Conservation (phyloP, 2,797 vertebrate genomes). For the Pelobates cultripes region DNA sequence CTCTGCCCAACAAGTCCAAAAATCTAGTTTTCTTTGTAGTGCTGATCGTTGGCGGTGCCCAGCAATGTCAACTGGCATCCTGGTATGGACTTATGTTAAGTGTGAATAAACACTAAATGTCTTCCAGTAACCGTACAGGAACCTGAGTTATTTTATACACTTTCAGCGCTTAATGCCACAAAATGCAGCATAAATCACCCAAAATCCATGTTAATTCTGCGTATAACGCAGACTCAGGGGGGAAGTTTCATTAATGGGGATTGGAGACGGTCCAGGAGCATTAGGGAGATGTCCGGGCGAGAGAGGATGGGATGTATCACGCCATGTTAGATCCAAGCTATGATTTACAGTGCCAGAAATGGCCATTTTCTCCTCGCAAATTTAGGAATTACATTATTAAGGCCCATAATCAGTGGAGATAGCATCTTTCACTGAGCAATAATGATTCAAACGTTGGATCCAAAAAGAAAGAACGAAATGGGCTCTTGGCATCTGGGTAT, state of each 20-base stretch:
- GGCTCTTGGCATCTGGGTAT: no score
- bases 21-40: no score
- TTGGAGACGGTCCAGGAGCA: constrained; percentile 33
- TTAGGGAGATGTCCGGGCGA: constrained; percentile 7
- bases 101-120: neutral
- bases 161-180: constrained; percentile 2
- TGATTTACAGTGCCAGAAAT: neutral
- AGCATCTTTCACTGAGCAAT: no score
- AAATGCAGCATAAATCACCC: constrained; percentile 35
- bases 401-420: no score
- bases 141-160: constrained; percentile 1
- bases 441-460: no score
- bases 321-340: neutral
- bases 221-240: constrained; percentile 18
- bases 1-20: no score
- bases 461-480: no score
- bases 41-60: no score
- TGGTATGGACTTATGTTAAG: neutral
- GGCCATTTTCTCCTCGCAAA: neutral
- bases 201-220: constrained; percentile 36
- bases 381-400: neutral
- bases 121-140: constrained; percentile 22
- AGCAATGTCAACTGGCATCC: no score
- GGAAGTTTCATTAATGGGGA: neutral
- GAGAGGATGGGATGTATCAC: constrained; percentile 5